Evolutionary conservation across 1,140 invertebrate genomes (phyloP).

Genomic region (Fopius arisanus): DNA sequence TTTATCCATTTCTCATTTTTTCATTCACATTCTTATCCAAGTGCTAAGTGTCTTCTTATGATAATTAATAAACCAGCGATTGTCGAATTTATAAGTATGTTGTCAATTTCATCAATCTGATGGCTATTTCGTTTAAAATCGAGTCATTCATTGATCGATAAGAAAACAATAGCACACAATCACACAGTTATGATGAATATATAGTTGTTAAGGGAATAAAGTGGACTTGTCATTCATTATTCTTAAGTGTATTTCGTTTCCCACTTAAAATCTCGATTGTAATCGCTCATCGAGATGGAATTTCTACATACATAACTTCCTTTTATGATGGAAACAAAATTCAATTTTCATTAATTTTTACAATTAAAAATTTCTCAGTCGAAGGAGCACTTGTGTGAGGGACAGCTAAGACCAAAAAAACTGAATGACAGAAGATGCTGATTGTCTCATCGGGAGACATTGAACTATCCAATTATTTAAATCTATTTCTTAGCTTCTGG

Average conservation of each 20-base stretch:
- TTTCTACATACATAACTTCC: not conserved
- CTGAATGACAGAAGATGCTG: not conserved
- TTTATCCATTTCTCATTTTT: conserved; percentile 5
- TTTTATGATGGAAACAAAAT: not conserved
- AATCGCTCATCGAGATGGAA: not conserved
- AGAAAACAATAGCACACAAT: not conserved
- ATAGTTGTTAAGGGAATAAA: not conserved
- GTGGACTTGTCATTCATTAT: not conserved
- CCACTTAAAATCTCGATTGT: not conserved
- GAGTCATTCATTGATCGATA: not conserved
- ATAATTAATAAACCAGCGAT: not conserved
- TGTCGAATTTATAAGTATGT: not conserved
- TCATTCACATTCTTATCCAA: not conserved
- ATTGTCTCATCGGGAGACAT: not conserved
- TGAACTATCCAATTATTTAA: not conserved
- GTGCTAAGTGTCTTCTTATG: not conserved
- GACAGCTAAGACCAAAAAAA: not conserved
- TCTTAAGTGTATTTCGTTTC: conserved; percentile 36
- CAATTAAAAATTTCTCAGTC: not conserved
- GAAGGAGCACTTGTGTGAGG: conserved; percentile 35
- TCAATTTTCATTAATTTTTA: not conserved
- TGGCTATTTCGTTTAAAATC: not conserved
- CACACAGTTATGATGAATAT: not conserved
- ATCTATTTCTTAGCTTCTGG: not conserved
- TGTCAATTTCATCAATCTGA: not conserved